Base-by-base conservation (phyloP, 2,113 vertebrate species). In the Peucedramus taeniatus region DNA sequence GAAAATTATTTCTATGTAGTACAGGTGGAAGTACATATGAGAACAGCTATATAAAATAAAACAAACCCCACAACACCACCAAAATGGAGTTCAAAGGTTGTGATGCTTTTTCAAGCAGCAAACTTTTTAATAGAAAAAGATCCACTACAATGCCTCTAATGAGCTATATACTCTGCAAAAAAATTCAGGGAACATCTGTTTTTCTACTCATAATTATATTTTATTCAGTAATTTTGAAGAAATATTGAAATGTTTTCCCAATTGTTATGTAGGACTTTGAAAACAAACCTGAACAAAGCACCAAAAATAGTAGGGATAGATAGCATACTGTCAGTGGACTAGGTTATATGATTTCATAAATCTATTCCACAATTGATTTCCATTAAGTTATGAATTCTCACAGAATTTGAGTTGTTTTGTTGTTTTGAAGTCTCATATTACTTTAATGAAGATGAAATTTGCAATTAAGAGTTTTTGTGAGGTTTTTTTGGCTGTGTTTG, bases 31-130 rank as follows among this genome's bases (percentile, higher is more conserved):
- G 30, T 59, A 37, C 5, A 24, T 56, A 27, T 9, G 35, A 14
- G 21, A 69, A 17, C 2, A 40, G 7, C 64, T 63, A 76, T 33
- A n/a, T 28, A 60, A 87, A 84, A 66, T 45, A 17, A 77, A 95
- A 57, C 7, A 71, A 86, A 35, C 0, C 2, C 2, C 7, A 42
- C 22, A 74, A 0, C 7, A 31, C 1, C 19, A 89, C 17, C 28
- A 79, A 77, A 93, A 77, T 16, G 31, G 16, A 77, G 26, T 61
- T 93, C 74, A 61, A 77, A 53, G 10, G 4, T 45, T 82, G 27
- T n/a, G 13, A 74, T 42, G 8, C 6, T 63, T 90, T 69, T 63
- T 37, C 31, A 70, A 77, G 50, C 22, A 70, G 15, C 15, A 63
- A 70, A 57, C 3, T 68, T 83, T 50, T 59, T 50, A 63, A 26